Evolutionary conservation across 2,113 vertebrate genomes (phyloP), one percentile per base, ranked within the genome.

Genomic region (Caranx melampygus): DNA sequence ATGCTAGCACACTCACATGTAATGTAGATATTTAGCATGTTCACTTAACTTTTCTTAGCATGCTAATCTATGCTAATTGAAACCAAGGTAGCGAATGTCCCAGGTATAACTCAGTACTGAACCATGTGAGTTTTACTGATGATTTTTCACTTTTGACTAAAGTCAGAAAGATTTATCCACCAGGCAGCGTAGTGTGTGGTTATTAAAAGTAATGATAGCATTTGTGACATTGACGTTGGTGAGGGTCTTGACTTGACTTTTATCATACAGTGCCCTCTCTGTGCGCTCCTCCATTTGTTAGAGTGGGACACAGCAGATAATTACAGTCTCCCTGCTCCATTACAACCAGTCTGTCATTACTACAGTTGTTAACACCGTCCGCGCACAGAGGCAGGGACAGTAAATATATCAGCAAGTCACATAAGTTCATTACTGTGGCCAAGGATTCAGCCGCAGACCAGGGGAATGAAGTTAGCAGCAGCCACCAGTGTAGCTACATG

Each of bases 361-460:
- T 47, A 26, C 45, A 54, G 60, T 34, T 40, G 16, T 82, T 61
- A 34, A 44, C 71, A 65, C 64, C 59, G 8, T 44, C 40, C 20
- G 72, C 11, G 8, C 8, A 31, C 66, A 21, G 62, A 59, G 33
- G 10, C 45, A 11, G 74, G 72, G 79, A 63, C 57, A 5, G 49
- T 72, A 75, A 82, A 76, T 63, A 55, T 78, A 87, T 88, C 65
- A 82, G 65, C 66, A 52, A 31, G 74, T 82, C 69, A 4, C 45
- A 12, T 81, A 82, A 91, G 63, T 89, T 89, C 73, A 79, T 90
- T 86, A 84, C 66, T 6, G 33, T 60, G 84, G 75, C 60, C 66
- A 45, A 44, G 83, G 59, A 86, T 57, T 71, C 74, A 78, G 73
- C 78, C 77, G 20, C 57, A 44, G 45, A 51, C 72, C 61, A 21